phyloP scores from a whole-genome alignment of 2,888 invertebrate genomes.

The Cyrtodaria siliqua region DNA sequence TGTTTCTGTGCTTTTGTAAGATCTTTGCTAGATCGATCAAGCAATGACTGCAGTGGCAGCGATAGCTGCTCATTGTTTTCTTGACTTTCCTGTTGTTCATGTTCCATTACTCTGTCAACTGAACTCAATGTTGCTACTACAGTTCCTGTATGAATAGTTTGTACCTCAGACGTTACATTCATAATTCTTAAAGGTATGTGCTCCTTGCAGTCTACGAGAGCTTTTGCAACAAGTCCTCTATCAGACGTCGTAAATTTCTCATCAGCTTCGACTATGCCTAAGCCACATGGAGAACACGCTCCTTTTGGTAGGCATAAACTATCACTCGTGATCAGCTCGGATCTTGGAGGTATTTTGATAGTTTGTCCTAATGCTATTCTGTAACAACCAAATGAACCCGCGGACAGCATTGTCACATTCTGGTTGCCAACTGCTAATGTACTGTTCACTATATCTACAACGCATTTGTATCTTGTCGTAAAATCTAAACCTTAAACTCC shows the following conservation, averaged over 20 bases:
- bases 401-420: neutral
- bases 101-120: no score
- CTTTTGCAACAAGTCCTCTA: constrained; percentile 20
- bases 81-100: no score
- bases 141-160: neutral
- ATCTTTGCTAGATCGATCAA: no score
- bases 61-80: no score
- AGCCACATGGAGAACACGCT: no score
- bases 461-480: neutral
- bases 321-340: constrained; percentile 22
- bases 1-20: no score
- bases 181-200: no score
- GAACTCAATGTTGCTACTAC: neutral
- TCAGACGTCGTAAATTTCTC: constrained; percentile 6
- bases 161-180: neutral
- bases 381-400: constrained; percentile 25
- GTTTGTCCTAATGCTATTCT: constrained; percentile 10
- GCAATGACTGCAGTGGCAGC: no score
- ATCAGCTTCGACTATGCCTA: constrained; percentile 29
- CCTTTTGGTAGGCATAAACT: constrained; percentile 1
- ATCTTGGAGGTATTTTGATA: constrained; percentile 22
- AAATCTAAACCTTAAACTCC: constrained; percentile 26
- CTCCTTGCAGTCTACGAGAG: constrained; percentile 13
- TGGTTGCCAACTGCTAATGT: neutral
- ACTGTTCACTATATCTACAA: no score